phyloP scores from a whole-genome alignment of 2,113 vertebrate species.

The Poeciliopsis retropinna region DNA sequence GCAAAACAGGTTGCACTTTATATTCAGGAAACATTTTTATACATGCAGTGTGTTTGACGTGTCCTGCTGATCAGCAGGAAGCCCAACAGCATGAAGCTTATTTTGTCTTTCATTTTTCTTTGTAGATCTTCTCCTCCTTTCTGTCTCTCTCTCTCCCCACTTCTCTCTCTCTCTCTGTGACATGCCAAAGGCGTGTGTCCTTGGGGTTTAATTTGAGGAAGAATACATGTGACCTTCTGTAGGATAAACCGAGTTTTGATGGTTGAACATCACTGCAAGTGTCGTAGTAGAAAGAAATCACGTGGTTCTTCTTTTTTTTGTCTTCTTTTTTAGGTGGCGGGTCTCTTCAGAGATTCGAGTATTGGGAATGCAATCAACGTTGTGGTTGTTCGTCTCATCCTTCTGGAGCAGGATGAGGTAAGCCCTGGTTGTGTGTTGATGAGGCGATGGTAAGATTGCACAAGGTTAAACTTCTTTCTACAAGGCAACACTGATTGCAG shows the following conservation, averaged over 20 bases:
- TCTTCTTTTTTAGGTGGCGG: conserved; percentile 85
- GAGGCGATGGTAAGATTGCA: neutral
- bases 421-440: conserved; percentile 22
- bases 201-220: neutral
- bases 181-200: neutral
- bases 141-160: neutral
- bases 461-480: neutral
- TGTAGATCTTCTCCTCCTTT: neutral
- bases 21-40: neutral
- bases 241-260: neutral
- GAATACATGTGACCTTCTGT: neutral
- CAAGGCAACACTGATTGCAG: neutral
- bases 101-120: neutral
- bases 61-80: neutral
- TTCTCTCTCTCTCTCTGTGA: neutral
- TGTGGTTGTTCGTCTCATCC: conserved; percentile 89
- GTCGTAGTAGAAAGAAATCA: neutral
- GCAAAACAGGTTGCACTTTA: neutral
- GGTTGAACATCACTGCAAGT: neutral
- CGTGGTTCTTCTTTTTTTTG: neutral
- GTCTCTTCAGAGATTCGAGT: conserved; percentile 90
- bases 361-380: conserved; percentile 96
- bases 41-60: neutral
- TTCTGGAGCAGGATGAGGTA: conserved; percentile 94
- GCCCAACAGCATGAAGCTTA: too few relatives aligned